phyloP scores from a whole-genome alignment of 2,113 vertebrate genomes.

The Thamnaconus septentrionalis region DNA sequence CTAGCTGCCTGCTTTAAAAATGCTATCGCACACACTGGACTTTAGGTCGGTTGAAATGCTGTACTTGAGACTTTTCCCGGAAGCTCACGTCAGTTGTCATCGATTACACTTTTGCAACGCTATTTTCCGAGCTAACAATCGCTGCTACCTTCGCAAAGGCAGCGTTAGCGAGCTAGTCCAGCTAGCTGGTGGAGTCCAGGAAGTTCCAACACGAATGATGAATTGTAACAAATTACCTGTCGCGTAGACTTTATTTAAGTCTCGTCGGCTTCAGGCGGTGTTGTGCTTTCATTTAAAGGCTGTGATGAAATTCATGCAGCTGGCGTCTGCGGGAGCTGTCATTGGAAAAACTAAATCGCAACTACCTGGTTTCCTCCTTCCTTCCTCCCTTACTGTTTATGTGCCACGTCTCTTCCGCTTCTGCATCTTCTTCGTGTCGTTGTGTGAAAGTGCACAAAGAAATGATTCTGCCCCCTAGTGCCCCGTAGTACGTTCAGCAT shows the following conservation, averaged over 20 bases:
- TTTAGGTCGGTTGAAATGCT: too few species aligned
- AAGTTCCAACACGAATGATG: not conserved
- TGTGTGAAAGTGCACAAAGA: accelerated
- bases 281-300: conserved; percentile 45
- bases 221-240: conserved; percentile 37
- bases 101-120: not conserved
- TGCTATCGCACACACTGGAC: too few species aligned
- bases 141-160: conserved; percentile 12
- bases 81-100: not conserved
- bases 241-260: conserved; percentile 39
- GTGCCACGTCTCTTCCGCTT: conserved; percentile 75
- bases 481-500: conserved; percentile 1
- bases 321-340: conserved; percentile 26
- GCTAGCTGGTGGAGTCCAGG: conserved; percentile 21
- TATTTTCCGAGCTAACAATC: conserved; percentile 16
- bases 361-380: not conserved
- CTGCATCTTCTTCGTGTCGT: conserved; percentile 18
- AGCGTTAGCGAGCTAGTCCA: conserved; percentile 21
- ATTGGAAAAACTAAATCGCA: conserved; percentile 27
- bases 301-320: not conserved
- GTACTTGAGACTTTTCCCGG: too few species aligned
- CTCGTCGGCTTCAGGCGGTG: conserved; percentile 18
- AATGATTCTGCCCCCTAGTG: conserved; percentile 35
- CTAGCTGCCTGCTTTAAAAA: too few species aligned
- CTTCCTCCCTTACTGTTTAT: conserved; percentile 62